A percentile compares a stretch with the other conserved stretches of the same genome.
These are phyloP conservation scores for Patella caerulea DNA, from an alignment of 2,888 invertebrate genomes.

Conservation along the genomic window DNA sequence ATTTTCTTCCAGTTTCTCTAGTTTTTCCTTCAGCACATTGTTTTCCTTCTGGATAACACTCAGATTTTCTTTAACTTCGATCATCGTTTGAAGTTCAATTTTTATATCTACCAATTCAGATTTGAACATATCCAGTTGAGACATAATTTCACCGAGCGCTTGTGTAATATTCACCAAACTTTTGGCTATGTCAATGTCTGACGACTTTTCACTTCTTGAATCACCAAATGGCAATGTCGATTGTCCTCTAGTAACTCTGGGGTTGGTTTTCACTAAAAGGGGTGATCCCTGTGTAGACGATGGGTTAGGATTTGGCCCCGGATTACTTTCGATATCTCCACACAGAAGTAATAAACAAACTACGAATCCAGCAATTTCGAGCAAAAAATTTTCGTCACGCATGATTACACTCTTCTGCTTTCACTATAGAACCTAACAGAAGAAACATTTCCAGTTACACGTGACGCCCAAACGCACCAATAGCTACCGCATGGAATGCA, in stretches of 20 bases:
- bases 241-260: neutral
- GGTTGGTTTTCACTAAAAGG: neutral
- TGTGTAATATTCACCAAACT: neutral
- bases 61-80: neutral
- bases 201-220: neutral
- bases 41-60: neutral
- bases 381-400: too few species aligned
- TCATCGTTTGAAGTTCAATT: neutral
- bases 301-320: neutral
- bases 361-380: too few species aligned
- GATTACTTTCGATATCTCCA: constrained; percentile 4
- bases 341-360: neutral
- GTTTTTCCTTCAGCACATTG: neutral
- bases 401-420: too few species aligned
- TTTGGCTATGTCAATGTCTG: constrained; percentile 5
- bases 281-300: neutral
- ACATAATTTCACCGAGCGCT: neutral
- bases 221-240: constrained; percentile 4
- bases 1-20: constrained; percentile 1
- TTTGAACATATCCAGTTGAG: neutral
- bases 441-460: too few species aligned
- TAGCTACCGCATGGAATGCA: too few species aligned
- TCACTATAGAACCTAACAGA: too few species aligned
- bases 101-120: neutral
- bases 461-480: too few species aligned